phyloP scores from a whole-genome alignment of 2,888 invertebrate genomes.

The Micoletzkya japonica region DNA sequence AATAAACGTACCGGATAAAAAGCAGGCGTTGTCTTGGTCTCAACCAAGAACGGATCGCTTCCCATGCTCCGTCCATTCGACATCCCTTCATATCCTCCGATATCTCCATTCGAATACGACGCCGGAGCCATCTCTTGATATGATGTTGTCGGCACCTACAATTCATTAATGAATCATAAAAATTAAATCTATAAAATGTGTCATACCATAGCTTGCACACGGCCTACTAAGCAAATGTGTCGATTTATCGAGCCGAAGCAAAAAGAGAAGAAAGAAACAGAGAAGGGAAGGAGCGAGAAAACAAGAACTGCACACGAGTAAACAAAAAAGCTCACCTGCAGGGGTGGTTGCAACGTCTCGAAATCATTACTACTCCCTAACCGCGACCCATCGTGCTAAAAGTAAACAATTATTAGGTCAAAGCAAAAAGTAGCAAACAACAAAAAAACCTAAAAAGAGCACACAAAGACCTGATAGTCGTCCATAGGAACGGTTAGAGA shows the following conservation, averaged over 20 bases:
- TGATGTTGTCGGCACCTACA: background rate
- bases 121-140: background rate
- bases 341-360: background rate
- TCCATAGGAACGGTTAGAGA: constrained; percentile 26
- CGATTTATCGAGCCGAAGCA: too few relatives aligned
- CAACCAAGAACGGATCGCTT: too few relatives aligned
- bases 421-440: background rate
- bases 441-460: background rate
- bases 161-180: too few relatives aligned
- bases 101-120: background rate
- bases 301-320: too few relatives aligned
- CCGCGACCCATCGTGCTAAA: background rate
- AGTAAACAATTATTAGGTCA: background rate
- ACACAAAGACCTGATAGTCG: constrained; percentile 17
- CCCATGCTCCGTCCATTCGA: too few relatives aligned
- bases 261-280: too few relatives aligned
- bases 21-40: too few relatives aligned
- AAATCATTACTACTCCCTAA: background rate
- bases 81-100: background rate
- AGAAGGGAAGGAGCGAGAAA: too few relatives aligned
- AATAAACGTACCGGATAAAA: too few relatives aligned
- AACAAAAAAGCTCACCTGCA: background rate
- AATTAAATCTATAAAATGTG: too few relatives aligned
- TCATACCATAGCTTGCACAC: too few relatives aligned
- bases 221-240: too few relatives aligned